Percentiles rank a stretch among this genome's conserved stretches.
Conservation (phyloP, 1,140 invertebrate genomes). For the Penaeus indicus region DNA sequence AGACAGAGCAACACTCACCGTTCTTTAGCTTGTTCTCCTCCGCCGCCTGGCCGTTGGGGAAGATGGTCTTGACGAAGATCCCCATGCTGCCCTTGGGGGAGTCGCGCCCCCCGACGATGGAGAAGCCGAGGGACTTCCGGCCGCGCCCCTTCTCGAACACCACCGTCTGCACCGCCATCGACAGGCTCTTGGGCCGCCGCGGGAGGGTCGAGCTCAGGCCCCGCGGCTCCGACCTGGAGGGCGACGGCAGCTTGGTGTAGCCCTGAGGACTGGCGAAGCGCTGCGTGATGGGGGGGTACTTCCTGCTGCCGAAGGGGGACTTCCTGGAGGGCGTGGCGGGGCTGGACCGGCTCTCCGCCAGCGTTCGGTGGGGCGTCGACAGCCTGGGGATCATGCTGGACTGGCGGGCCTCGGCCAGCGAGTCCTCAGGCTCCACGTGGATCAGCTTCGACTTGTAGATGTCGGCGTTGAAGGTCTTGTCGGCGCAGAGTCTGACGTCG, state of each 20-base stretch:
- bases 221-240: conserved; percentile 35
- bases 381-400: conserved; percentile 35
- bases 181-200: conserved; percentile 59
- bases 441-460: conserved; percentile 51
- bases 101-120: conserved; percentile 81
- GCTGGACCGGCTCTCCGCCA: conserved; percentile 29
- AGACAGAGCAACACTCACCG: conserved; percentile 72
- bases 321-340: conserved; percentile 41
- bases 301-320: conserved; percentile 16
- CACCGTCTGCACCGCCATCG: conserved; percentile 71
- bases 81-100: conserved; percentile 80
- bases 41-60: conserved; percentile 79
- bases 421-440: conserved; percentile 46
- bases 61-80: conserved; percentile 81
- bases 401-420: neutral
- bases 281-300: conserved; percentile 23
- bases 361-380: conserved; percentile 34
- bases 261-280: conserved; percentile 42
- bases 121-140: conserved; percentile 80
- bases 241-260: conserved; percentile 19
- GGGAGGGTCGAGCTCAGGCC: conserved; percentile 57
- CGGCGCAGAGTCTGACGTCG: conserved; percentile 48
- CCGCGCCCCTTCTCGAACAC: conserved; percentile 78
- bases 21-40: conserved; percentile 79
- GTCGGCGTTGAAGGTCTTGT: conserved; percentile 28